Conservation (phyloP, 1,140 invertebrate genomes). For the Rhagoletis pomonella region DNA sequence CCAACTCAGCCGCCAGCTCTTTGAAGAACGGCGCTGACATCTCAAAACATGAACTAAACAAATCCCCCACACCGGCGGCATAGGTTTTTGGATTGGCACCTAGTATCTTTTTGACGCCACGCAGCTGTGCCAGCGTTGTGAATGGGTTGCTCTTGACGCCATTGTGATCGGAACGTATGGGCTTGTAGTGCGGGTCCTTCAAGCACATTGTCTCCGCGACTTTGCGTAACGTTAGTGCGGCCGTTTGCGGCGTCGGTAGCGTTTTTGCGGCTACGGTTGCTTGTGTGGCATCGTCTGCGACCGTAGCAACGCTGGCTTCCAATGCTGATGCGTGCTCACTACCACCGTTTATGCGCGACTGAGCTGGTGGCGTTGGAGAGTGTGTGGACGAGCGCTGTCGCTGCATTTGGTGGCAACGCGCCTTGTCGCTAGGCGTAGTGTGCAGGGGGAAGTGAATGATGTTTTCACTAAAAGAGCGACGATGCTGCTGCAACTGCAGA, state of each 20-base stretch:
- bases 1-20: conserved; percentile 65
- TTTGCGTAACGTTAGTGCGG: conserved; percentile 75
- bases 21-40: conserved; percentile 79
- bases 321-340: not conserved
- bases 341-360: conserved; percentile 13
- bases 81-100: conserved; percentile 76
- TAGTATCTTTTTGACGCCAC: conserved; percentile 86
- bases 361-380: conserved; percentile 66
- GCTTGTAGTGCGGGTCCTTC: conserved; percentile 86
- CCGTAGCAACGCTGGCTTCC: conserved; percentile 2
- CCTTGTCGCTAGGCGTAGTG: conserved; percentile 82
- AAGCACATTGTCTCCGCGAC: conserved; percentile 86
- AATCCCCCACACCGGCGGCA: conserved; percentile 75
- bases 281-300: conserved; percentile 53
- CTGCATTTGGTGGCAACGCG: conserved; percentile 80
- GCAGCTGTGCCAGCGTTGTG: conserved; percentile 79
- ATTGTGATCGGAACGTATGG: conserved; percentile 76
- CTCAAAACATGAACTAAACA: conserved; percentile 86
- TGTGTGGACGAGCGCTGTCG: conserved; percentile 70
- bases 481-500: conserved; percentile 74
- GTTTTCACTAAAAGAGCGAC: conserved; percentile 83
- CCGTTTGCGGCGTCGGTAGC: conserved; percentile 60
- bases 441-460: conserved; percentile 76
- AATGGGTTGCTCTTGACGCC: conserved; percentile 80
- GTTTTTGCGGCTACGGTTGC: conserved; percentile 57